Evolutionary conservation across 1,140 invertebrate genomes (phyloP), one percentile per base, ranked within the genome.

Genomic region (Zelostemma sp.): DNA sequence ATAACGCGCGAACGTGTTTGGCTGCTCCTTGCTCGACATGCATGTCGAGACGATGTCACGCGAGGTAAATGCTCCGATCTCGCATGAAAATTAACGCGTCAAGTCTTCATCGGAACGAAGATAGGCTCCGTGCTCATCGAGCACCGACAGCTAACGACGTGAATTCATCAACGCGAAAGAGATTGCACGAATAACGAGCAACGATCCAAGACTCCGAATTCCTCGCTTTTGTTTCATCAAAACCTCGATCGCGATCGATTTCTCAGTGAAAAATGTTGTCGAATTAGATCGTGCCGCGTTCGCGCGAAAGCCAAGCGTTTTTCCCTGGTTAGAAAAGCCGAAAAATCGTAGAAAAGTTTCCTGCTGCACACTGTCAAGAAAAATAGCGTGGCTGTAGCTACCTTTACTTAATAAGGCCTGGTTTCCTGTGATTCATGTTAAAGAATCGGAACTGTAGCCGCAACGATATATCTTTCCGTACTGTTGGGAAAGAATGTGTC

Each of bases 381-480:
- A 66, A 66, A 66, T 51, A 71, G 16, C 59, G 58, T 58, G 64
- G 47, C 25, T 58, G 75, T 81, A 79, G 73, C 79, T 85, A 85
- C 82, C 84, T 85, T 90, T 89, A 94, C 89, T 94, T 92, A 89
- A 93, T 92, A 89, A 92, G 89, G 86, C 90, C 90, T 83, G 90
- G 90, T 91, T 93, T 93, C 89, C 92, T 92, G 88, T 90, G 91
- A 86, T 92, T 90, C 89, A 93, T 93, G 90, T 93, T 94, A 93
- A 94, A 94, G 91, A 95, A 94, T 90, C 93, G 91, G 91, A 93
- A 94, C 89, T 93, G 91, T 88, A 94, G 91, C 89, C 92, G 91
- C 90, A 94, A 91, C 87, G 92, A 92, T 90, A 94, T 90, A 89
- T 94, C 92, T 94, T 94, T 94, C 90, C 93, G 92, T 93, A 94